Base-by-base conservation (phyloP, 2,888 invertebrate genomes). In the Unio pictorum region DNA sequence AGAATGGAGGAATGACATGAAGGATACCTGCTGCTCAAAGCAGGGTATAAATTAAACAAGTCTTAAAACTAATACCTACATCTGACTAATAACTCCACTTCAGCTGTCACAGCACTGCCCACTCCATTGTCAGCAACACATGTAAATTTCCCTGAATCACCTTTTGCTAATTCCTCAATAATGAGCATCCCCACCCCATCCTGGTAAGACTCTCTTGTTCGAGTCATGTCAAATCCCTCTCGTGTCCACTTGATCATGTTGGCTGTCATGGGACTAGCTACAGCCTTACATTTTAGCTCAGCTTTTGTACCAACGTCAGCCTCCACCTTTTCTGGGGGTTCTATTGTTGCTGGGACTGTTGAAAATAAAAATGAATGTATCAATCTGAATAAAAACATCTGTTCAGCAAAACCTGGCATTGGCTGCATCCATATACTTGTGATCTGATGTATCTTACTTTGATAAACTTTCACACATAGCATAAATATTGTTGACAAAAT, bases 41-140 rank as follows among this genome's bases (percentile, higher is more conserved):
- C 34, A 7, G 34, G 34, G 4, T 45, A 45, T 11, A 45, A 45
- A 45, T 11, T 15, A 11, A 45, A 15, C 4, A 45, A 15, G 0
- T 15, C 45, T 45, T 45, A 45, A 15, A 45, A 45, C 45, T 45
- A 45, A 15, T 11, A 92, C 94, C 93, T 93, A 93, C 97, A 97
- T 92, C 96, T 96, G 1, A 98, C 97, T 69, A 97, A 93, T 7
- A 89, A 81, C 45, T 78, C 73, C 7, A 86, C 82, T 18, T 75
- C 75, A n/a, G 73, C 72, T 8, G 73, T 71, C 6, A 68, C 80
- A 1, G 84, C 73, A 7, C 93, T 93, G 6, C 96, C 96, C 64
- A 98, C 94, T 23, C 95, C 95, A 88, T 98, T 98, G 90, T 95
- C 94, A 23, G 95, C 96, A 57, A 94, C 93, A 89, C 98, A 98